Conservation (phyloP, 2,797 vertebrate species). For the Decapterus maruadsi region DNA sequence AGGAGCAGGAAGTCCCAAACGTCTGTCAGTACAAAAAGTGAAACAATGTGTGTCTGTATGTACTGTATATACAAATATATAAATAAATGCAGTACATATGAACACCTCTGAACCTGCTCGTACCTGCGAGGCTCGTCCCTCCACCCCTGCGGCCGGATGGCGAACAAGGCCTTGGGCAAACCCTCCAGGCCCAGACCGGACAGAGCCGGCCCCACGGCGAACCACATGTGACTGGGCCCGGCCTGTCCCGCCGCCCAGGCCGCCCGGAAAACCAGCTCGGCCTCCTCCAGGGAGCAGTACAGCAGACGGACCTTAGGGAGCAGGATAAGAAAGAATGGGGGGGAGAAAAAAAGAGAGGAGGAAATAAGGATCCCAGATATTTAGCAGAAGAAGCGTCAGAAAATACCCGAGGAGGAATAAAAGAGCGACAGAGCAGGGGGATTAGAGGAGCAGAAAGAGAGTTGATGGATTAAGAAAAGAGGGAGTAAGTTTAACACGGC, state of each 20-base stretch:
- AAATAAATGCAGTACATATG: neutral
- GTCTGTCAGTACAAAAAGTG: no score
- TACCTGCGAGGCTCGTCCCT: constrained; percentile 86
- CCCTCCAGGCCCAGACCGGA: constrained; percentile 89
- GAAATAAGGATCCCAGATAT: neutral
- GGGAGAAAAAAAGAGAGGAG: no score
- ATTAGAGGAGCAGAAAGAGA: neutral
- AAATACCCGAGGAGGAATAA: neutral
- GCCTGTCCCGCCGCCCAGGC: constrained; percentile 90
- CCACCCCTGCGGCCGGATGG: constrained; percentile 90
- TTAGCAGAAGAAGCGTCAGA: neutral
- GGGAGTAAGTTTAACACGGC: neutral
- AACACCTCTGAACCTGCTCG: neutral
- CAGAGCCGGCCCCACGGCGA: constrained; percentile 92
- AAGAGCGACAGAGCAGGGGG: neutral
- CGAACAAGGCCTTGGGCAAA: constrained; percentile 91
- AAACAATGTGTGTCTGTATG: no score
- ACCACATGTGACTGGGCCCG: constrained; percentile 95
- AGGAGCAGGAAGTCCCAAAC: no score
- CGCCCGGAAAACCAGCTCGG: constrained; percentile 89
- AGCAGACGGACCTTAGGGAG: constrained; percentile 90
- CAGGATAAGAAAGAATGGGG: neutral
- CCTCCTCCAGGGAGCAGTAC: constrained; percentile 94
- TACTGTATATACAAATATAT: no score
- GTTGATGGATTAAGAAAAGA: neutral